These are phyloP conservation scores for Eurystomus gularis DNA, from an alignment of 2,113 vertebrate genomes.

Conservation along the genomic window DNA sequence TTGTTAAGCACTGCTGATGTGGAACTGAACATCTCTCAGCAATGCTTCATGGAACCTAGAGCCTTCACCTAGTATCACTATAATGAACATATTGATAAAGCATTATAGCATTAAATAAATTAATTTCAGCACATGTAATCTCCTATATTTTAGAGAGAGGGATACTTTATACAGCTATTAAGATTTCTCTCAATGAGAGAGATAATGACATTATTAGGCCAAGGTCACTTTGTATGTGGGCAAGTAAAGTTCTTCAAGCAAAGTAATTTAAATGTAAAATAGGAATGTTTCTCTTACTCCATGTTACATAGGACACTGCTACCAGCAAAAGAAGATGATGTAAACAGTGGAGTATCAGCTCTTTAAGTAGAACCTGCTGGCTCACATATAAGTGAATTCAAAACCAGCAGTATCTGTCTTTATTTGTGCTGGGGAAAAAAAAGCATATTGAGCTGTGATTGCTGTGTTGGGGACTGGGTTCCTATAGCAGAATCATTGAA, in stretches of 20 bases:
- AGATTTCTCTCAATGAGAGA: constrained; percentile 12
- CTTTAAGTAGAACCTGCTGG: constrained; percentile 27
- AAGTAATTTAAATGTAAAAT: constrained; percentile 50
- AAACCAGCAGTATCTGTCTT: background rate
- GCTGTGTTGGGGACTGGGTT: background rate
- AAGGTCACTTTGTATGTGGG: constrained; percentile 58
- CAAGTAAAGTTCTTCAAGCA: constrained; percentile 37
- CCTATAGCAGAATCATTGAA: background rate
- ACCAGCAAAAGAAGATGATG: constrained; percentile 20
- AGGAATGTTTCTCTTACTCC: background rate
- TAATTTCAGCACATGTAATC: constrained; percentile 41
- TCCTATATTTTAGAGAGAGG: constrained; percentile 23
- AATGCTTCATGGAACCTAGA: background rate
- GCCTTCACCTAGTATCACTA: background rate
- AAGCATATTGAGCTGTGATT: background rate
- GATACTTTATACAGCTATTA: constrained; percentile 55
- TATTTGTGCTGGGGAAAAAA: background rate
- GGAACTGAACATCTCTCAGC: constrained; percentile 26
- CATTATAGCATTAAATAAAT: constrained; percentile 55
- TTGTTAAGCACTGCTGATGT: background rate
- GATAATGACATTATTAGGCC: constrained; percentile 60
- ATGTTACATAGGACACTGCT: background rate
- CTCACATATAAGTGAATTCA: background rate
- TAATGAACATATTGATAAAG: constrained; percentile 61
- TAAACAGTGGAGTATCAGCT: constrained; percentile 41